Conservation (phyloP, 2,888 invertebrate genomes). For the Rotaria socialis region DNA sequence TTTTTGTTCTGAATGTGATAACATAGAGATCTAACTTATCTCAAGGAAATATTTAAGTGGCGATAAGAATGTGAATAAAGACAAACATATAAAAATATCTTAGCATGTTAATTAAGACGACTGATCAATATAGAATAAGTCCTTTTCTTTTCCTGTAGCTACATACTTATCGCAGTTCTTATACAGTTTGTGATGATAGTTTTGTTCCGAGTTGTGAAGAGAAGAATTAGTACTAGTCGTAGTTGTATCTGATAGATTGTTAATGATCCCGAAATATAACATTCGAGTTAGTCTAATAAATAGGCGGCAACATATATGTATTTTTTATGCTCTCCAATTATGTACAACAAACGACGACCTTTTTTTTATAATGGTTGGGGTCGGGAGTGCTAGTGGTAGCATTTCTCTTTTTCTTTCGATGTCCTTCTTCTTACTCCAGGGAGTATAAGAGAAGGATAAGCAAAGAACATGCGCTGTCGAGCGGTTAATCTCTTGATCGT, state of each 20-base stretch:
- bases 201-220: not conserved
- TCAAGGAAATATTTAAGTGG: not conserved
- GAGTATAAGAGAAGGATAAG: not conserved
- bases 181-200: not conserved
- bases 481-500: not conserved
- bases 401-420: not conserved
- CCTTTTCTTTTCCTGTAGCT: not conserved
- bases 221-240: not conserved
- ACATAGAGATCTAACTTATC: not conserved
- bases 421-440: not conserved
- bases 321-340: not conserved
- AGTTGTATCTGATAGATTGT: not conserved
- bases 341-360: conserved; percentile 4
- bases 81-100: not conserved
- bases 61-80: too few species aligned
- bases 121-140: not conserved
- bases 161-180: not conserved
- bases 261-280: not conserved
- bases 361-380: not conserved
- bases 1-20: not conserved
- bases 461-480: not conserved
- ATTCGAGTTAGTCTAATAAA: not conserved
- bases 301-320: not conserved
- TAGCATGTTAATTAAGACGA: not conserved
- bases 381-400: not conserved